These are phyloP conservation scores for Threskiornis aethiopicus DNA, from an alignment of 2,797 vertebrate genomes.

Conservation along the genomic window DNA sequence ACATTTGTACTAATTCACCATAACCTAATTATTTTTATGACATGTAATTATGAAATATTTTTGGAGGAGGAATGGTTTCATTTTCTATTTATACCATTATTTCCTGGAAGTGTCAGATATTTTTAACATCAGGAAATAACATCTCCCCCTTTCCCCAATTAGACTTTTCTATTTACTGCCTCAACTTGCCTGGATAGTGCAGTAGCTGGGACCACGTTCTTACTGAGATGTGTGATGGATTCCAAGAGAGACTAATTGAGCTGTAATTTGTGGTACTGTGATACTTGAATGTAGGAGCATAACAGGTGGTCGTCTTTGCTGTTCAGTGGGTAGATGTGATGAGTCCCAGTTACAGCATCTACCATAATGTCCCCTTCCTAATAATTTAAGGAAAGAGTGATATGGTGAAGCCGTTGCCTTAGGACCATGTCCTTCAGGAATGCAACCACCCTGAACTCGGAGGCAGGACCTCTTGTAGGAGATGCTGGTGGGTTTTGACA, in stretches of 20 bases:
- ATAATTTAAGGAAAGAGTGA: background rate
- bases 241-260: conserved; percentile 3
- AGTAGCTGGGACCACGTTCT: background rate
- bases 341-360: background rate
- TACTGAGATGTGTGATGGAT: background rate
- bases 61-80: conserved; percentile 76
- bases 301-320: background rate
- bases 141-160: conserved; percentile 4
- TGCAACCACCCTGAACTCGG: accelerated
- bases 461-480: background rate
- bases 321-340: background rate
- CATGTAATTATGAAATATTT: conserved; percentile 81
- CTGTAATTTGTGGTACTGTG: background rate
- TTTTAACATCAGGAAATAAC: conserved; percentile 35
- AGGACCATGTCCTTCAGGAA: background rate
- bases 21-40: conserved; percentile 84
- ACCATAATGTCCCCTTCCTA: background rate
- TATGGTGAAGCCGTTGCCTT: accelerated
- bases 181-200: background rate
- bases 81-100: conserved; percentile 72
- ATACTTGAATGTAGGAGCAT: background rate
- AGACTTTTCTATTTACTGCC: conserved; percentile 58
- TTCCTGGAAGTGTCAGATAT: conserved; percentile 63
- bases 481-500: background rate
- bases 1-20: conserved; percentile 84